These are phyloP conservation scores for Gasterosteus aculeatus DNA, from an alignment of 2,113 vertebrate species.

Conservation along the genomic window DNA sequence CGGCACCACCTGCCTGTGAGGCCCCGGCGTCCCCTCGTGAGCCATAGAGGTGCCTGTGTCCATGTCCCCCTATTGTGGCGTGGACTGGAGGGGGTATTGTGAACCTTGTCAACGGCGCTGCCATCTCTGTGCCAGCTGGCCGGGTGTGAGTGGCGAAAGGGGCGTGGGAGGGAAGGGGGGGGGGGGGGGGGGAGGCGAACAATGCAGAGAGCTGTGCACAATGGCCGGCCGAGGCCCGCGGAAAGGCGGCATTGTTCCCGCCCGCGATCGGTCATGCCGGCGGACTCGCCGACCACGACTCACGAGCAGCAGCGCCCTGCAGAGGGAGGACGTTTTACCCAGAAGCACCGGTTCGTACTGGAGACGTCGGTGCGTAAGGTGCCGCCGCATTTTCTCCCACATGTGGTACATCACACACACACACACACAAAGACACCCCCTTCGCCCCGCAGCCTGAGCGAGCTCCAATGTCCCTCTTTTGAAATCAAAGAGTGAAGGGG, in stretches of 20 bases:
- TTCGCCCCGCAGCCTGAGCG: conserved; percentile 24
- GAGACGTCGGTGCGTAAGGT: conserved; percentile 33
- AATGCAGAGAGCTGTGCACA: conserved; percentile 77
- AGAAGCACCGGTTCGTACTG: conserved; percentile 6
- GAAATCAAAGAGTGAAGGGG: conserved; percentile 62
- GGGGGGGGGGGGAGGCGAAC: conserved; percentile 54
- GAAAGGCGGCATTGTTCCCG: conserved; percentile 69
- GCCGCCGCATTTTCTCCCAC: conserved; percentile 32
- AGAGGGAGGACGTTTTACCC: conserved; percentile 27
- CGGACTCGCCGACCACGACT: too few relatives aligned
- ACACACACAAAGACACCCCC: not conserved
- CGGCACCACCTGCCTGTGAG: conserved; percentile 78
- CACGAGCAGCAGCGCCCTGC: conserved; percentile 52
- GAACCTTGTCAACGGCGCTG: conserved; percentile 74
- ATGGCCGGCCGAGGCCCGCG: conserved; percentile 62
- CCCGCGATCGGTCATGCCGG: conserved; percentile 51
- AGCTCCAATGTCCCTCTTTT: conserved; percentile 34
- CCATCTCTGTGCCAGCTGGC: conserved; percentile 82
- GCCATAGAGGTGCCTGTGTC: conserved; percentile 76
- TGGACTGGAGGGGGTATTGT: conserved; percentile 79
- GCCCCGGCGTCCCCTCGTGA: conserved; percentile 60
- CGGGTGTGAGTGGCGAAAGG: conserved; percentile 48
- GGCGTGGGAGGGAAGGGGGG: conserved; percentile 26
- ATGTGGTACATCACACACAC: conserved; percentile 7
- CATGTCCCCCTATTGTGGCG: conserved; percentile 74